phyloP scores from a whole-genome alignment of 2,113 vertebrate genomes.

The Hassar affinis region DNA sequence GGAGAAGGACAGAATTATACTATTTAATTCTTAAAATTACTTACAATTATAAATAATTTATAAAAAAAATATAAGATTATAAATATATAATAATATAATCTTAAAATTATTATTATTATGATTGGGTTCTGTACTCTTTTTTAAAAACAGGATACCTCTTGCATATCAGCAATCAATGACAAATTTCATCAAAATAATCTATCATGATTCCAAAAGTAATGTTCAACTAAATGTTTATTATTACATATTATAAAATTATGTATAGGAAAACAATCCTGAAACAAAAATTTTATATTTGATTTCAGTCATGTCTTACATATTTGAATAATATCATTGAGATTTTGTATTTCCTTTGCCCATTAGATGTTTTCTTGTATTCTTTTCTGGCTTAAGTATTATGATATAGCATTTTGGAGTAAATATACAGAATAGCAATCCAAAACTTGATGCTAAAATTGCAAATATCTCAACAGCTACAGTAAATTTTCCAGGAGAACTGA shows the following conservation, averaged over 20 bases:
- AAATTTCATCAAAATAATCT: background rate
- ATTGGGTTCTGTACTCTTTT: background rate
- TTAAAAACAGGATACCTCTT: background rate
- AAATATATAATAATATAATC: too few species aligned
- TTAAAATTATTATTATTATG: background rate
- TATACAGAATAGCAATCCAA: slow-evolving; percentile 70
- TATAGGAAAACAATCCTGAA: background rate
- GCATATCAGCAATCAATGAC: background rate
- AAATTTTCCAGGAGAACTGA: slow-evolving; percentile 76
- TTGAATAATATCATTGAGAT: background rate
- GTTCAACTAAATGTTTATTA: background rate
- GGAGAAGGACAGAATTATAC: too few species aligned
- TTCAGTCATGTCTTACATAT: background rate
- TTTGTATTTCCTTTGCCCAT: slow-evolving; percentile 60
- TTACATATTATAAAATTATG: background rate
- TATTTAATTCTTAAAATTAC: too few species aligned
- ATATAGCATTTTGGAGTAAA: slow-evolving; percentile 74
- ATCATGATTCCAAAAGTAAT: background rate
- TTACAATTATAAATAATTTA: too few species aligned
- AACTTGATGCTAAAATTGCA: slow-evolving; percentile 74
- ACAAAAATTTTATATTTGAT: too few species aligned
- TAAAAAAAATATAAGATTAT: too few species aligned
- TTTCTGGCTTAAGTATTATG: slow-evolving; percentile 68
- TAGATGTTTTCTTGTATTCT: slow-evolving; percentile 68
- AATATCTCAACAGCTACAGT: slow-evolving; percentile 77